Conservation (phyloP, 2,888 invertebrate species). For the Punctoribates punctum region DNA sequence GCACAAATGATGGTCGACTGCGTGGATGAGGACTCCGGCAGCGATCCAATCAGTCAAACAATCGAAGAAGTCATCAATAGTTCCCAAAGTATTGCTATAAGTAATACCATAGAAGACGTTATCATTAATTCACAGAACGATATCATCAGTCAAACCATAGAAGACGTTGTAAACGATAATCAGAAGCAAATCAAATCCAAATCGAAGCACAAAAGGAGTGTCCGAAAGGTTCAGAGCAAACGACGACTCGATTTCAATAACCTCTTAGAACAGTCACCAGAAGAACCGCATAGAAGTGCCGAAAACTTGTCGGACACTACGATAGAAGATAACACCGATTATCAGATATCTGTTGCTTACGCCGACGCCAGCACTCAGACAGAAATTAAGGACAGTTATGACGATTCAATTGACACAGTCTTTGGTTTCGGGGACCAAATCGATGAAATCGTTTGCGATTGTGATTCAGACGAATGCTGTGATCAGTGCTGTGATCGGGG, state of each 20-base stretch:
- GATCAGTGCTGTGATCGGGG: slow-evolving; percentile 32
- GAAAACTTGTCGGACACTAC: background rate
- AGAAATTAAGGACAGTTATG: background rate
- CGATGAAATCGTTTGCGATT: slow-evolving; percentile 18
- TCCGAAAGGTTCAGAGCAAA: background rate
- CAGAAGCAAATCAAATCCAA: background rate
- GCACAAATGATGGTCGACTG: slow-evolving; percentile 9
- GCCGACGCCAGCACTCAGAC: slow-evolving; percentile 22
- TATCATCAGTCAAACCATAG: background rate
- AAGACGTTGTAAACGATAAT: background rate
- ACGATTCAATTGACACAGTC: background rate
- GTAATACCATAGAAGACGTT: slow-evolving; percentile 3
- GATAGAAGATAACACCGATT: background rate
- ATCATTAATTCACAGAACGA: background rate
- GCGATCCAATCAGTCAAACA: background rate
- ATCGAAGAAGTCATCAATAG: slow-evolving; percentile 23
- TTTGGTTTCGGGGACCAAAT: background rate
- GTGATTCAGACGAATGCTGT: slow-evolving; percentile 22
- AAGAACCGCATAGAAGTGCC: background rate
- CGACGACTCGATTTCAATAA: background rate
- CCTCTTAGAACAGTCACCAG: too few relatives aligned
- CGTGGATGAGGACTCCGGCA: background rate
- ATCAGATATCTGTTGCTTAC: background rate
- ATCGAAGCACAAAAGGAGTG: background rate
- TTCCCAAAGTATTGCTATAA: background rate